Percentiles rank a stretch among this genome's conserved stretches.
phyloP scores from a whole-genome alignment of 2,113 vertebrate genomes.

The Callithrix jacchus region DNA sequence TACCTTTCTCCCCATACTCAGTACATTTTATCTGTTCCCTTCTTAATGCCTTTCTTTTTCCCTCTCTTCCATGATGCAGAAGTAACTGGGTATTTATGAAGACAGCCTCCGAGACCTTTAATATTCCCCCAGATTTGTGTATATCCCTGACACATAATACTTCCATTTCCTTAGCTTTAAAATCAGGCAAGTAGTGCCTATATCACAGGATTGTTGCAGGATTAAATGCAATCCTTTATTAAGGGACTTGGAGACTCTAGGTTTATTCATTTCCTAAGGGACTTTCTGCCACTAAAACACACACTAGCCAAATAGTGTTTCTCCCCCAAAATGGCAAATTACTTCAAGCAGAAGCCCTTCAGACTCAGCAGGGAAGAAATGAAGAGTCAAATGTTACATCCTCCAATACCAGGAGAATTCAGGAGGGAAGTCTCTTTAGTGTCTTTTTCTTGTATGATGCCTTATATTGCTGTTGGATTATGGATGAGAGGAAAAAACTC shows the following conservation, averaged over 20 bases:
- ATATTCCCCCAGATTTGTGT: background rate
- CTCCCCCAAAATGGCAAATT: background rate
- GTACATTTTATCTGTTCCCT: background rate
- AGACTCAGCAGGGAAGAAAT: background rate
- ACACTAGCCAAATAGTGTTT: background rate
- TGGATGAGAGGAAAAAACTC: background rate
- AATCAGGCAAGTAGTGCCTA: background rate
- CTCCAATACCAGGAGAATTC: background rate
- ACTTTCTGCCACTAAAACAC: conserved; percentile 19
- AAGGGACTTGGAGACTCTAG: background rate
- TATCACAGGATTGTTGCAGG: background rate
- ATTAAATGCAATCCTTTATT: background rate
- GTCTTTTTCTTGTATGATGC: background rate
- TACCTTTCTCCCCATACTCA: background rate
- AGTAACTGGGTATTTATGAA: background rate
- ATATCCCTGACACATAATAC: background rate
- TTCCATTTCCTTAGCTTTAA: conserved; percentile 22
- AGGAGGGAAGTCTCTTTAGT: background rate
- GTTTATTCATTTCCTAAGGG: conserved; percentile 22
- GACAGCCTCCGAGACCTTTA: background rate
- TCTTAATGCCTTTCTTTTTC: background rate
- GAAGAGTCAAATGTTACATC: background rate
- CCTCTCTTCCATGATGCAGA: background rate
- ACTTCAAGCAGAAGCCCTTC: conserved; percentile 36
- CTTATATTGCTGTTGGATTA: background rate